A percentile compares a stretch with the other conserved stretches of the same genome.
phyloP scores from a whole-genome alignment of 2,113 vertebrate species.

The Indri indri region DNA sequence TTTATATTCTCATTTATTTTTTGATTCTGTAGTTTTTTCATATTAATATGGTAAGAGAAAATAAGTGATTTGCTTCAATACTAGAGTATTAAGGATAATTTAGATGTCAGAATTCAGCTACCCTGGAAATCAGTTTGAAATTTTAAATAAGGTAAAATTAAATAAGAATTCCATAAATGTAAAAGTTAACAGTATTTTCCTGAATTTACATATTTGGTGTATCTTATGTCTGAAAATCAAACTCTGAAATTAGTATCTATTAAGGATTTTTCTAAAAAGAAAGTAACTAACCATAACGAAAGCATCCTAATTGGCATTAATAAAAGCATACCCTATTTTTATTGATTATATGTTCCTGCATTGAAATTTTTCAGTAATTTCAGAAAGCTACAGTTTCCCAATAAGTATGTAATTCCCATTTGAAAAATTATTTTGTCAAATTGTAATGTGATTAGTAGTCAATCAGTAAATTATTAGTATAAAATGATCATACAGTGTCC shows the following conservation, averaged over 20 bases:
- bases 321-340: background rate
- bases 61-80: background rate
- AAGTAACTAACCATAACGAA: background rate
- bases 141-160: background rate
- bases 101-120: background rate
- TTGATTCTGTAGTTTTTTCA: background rate
- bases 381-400: background rate
- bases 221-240: background rate
- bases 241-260: background rate
- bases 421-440: constrained; percentile 1
- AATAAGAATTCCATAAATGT: background rate
- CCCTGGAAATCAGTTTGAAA: background rate
- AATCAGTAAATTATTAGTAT: background rate
- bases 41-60: background rate
- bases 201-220: background rate
- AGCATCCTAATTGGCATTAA: background rate
- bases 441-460: background rate
- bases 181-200: background rate
- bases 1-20: background rate
- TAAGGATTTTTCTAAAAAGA: background rate
- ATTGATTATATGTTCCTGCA: background rate
- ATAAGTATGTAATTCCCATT: background rate
- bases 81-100: background rate
- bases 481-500: background rate
- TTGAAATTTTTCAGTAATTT: background rate